These are phyloP conservation scores for Rhadina sibilatrix DNA, from an alignment of 2,113 vertebrate genomes.

Conservation along the genomic window DNA sequence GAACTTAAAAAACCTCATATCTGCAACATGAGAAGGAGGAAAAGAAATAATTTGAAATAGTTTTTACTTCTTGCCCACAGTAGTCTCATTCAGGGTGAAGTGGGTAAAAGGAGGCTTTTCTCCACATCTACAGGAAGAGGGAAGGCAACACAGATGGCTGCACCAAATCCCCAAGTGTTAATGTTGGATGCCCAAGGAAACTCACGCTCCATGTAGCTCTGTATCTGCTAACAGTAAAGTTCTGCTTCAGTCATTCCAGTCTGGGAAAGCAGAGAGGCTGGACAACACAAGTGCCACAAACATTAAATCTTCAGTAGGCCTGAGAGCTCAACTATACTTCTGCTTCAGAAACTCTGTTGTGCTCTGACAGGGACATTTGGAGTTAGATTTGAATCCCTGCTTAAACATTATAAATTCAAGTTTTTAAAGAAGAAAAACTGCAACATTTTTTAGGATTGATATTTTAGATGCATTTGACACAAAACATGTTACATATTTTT, in stretches of 20 bases:
- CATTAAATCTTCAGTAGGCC: background rate
- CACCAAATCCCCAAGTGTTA: background rate
- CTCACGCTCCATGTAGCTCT: background rate
- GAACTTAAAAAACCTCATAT: background rate
- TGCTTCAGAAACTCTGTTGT: background rate
- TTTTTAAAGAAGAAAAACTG: background rate
- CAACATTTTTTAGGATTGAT: background rate
- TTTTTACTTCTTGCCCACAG: background rate
- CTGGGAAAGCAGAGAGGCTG: background rate
- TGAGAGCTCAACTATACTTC: background rate
- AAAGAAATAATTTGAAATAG: background rate
- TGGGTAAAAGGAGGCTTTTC: background rate
- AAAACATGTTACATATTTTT: background rate
- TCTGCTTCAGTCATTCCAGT: background rate
- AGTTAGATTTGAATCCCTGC: background rate
- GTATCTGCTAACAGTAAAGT: background rate
- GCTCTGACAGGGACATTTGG: background rate
- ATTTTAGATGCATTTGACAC: background rate
- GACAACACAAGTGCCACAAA: background rate
- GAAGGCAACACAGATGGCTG: background rate
- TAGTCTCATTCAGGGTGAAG: background rate
- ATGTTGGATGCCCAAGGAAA: background rate
- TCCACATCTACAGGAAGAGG: background rate
- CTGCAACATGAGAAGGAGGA: background rate
- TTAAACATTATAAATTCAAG: background rate